Percentiles rank a stretch among this genome's conserved stretches.
Conservation (phyloP, 2,888 invertebrate genomes). For the Sarcophaga caerulescens region DNA sequence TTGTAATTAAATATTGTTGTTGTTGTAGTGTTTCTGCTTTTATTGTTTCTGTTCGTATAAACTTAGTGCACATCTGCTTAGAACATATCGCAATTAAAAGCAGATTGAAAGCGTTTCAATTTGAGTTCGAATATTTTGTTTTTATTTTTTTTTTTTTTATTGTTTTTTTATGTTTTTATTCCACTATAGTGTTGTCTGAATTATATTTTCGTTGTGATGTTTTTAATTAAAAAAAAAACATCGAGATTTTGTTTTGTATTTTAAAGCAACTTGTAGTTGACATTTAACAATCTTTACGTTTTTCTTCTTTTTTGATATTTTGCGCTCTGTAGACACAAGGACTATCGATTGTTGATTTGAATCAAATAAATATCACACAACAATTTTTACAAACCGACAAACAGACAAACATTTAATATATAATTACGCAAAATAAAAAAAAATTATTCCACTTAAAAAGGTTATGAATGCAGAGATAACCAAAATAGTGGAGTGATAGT, state of each 20-base stretch:
- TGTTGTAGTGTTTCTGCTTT: neutral
- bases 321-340: conserved; percentile 1
- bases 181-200: neutral
- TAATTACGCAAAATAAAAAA: too few relatives aligned
- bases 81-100: neutral
- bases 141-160: conserved; percentile 15
- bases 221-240: conserved; percentile 36
- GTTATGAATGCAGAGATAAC: neutral
- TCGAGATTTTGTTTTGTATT: neutral
- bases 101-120: conserved; percentile 28
- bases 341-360: conserved; percentile 1
- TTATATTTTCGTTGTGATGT: conserved; percentile 6
- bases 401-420: too few relatives aligned
- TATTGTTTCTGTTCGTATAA: too few relatives aligned
- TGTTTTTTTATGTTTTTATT: too few relatives aligned
- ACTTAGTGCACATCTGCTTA: too few relatives aligned
- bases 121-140: conserved; percentile 20
- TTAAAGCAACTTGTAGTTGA: conserved; percentile 11
- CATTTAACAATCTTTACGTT: conserved; percentile 34
- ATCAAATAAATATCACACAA: neutral
- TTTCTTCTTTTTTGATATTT: conserved; percentile 21
- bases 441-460: too few relatives aligned
- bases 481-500: neutral
- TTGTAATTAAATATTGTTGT: neutral
- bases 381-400: too few relatives aligned